Evolutionary conservation across 2,113 vertebrate genomes (phyloP), one percentile per base, ranked within the genome.

Genomic region (Hydropotes inermis): DNA sequence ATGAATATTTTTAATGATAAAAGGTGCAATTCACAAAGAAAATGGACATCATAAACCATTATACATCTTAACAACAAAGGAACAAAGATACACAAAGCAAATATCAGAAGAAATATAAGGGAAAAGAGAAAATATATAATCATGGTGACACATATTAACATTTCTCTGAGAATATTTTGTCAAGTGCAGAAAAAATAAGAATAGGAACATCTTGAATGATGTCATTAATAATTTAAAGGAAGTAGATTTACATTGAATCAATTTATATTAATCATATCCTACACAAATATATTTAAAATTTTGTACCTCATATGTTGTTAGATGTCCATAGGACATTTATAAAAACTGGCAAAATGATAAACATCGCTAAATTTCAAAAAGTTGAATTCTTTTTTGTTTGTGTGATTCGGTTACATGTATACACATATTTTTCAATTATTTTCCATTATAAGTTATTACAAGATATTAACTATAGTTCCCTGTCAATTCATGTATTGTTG

Each of bases 401-500:
- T 67, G 17, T 36, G 64, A 36, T 67, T 67, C 10, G 4, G n/a
- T 36, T n/a, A 67, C 17, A 67, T 67, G 17, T 21, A 36, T 67
- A 36, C 4, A 67, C 17, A 67, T 67, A n/a, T 36, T 36, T 36
- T 67, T 67, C 64, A 36, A 36, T 21, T 19, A 67, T 67, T 67
- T 67, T 36, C 33, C 33, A 11, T 21, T 36, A 67, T 11, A 67
- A 8, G 33, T 36, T 67, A 67, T 36, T 36, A 67, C 8, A 67
- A 67, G 64, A 67, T 36, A 67, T 67, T 67, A 67, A 36, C 17
- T 67, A 36, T 36, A 21, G 33, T 36, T 67, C 64, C 4, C 33
- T 10, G 64, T 67, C 0, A 0, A 21, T 21, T 67, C 64, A 67
- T 3, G 0, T 67, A 67, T 67, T 36, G 17, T 23, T 74, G n/a